phyloP scores from a whole-genome alignment of 2,888 invertebrate genomes.

The Steinernema hermaphroditum region DNA sequence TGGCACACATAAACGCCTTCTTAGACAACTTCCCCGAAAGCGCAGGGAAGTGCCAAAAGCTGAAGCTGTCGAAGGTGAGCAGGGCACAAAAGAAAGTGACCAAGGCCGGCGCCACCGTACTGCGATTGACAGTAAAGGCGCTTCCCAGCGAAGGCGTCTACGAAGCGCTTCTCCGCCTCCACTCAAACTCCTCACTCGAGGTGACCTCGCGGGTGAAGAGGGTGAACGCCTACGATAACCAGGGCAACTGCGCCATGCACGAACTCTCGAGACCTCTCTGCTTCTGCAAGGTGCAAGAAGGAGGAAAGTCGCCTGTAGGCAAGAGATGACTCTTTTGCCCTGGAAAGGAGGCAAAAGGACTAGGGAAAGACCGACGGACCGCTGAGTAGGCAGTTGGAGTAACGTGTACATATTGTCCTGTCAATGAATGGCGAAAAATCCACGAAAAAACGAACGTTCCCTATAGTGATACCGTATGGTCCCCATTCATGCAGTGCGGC shows the following conservation, averaged over 20 bases:
- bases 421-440: too few relatives aligned
- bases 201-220: not conserved
- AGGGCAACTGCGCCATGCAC: constrained; percentile 5
- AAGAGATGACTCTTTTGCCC: constrained; percentile 1
- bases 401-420: too few relatives aligned
- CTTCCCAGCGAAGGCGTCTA: not conserved
- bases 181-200: not conserved
- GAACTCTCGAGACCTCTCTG: not conserved
- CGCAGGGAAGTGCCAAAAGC: not conserved
- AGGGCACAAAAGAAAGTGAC: not conserved
- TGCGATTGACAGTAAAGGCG: not conserved
- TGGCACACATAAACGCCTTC: constrained; percentile 1
- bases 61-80: not conserved
- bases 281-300: not conserved
- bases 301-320: too few relatives aligned
- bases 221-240: not conserved
- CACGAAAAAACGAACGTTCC: too few relatives aligned
- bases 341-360: too few relatives aligned
- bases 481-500: too few relatives aligned
- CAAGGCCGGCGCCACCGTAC: not conserved
- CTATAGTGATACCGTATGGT: too few relatives aligned
- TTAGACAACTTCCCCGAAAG: not conserved
- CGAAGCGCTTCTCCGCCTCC: not conserved
- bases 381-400: too few relatives aligned
- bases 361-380: too few relatives aligned